Percentiles rank a stretch among this genome's conserved stretches.
These are phyloP conservation scores for Pandemis heparana DNA, from an alignment of 2,888 invertebrate genomes.

Conservation along the genomic window DNA sequence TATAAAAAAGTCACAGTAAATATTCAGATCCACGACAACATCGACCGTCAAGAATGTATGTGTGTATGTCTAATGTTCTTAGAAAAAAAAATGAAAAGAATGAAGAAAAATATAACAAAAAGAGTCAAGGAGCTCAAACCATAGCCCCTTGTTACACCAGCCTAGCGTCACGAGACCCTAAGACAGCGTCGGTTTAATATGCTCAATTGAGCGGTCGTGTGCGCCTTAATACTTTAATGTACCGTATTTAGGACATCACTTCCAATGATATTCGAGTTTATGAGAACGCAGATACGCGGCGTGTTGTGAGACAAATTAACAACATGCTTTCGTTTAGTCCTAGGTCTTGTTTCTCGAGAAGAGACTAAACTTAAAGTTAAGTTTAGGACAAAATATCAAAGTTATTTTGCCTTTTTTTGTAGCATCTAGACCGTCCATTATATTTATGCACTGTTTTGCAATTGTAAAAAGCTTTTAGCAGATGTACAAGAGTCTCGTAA, in stretches of 20 bases:
- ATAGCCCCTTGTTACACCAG: slow-evolving; percentile 37
- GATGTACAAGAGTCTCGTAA: too few species aligned
- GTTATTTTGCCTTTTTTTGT: too few species aligned
- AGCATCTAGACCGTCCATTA: too few species aligned
- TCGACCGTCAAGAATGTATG: too few species aligned
- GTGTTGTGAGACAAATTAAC: slow-evolving; percentile 14
- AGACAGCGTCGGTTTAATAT: slow-evolving; percentile 65
- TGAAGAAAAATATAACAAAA: neutral
- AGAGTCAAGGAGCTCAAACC: slow-evolving; percentile 34
- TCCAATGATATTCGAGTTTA: slow-evolving; percentile 52
- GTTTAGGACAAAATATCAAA: neutral
- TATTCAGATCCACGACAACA: too few species aligned
- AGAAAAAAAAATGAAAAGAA: too few species aligned
- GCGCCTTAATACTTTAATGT: slow-evolving; percentile 73
- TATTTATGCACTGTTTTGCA: too few species aligned
- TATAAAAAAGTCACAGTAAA: too few species aligned
- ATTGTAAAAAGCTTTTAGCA: too few species aligned
- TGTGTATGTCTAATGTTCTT: too few species aligned
- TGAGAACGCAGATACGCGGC: slow-evolving; percentile 48
- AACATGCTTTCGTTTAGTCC: slow-evolving; percentile 11
- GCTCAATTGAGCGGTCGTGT: slow-evolving; percentile 77
- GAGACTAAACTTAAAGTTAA: neutral
- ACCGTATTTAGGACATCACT: slow-evolving; percentile 67
- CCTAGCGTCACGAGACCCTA: slow-evolving; percentile 47
- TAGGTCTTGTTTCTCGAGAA: neutral